Evolutionary conservation across 1,140 invertebrate species (phyloP), one percentile per base, ranked within the genome.

Genomic region (Argopecten irradians): DNA sequence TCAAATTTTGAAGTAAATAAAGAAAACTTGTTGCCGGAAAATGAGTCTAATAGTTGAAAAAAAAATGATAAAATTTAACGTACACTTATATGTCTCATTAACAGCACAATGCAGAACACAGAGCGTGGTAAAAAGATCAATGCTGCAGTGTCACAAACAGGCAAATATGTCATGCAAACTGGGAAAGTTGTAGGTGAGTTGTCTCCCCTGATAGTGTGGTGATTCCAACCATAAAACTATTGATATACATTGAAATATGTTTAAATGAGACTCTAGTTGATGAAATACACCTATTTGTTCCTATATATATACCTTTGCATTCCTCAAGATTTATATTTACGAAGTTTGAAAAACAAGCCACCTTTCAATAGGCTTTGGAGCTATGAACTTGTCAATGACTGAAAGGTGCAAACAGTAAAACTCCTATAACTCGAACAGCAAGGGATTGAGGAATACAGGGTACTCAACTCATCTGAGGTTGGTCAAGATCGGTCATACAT

Each of bases 41-140:
- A n/a, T n/a, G n/a, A n/a, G n/a, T n/a, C n/a, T n/a, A n/a, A n/a
- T n/a, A n/a, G n/a, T n/a, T n/a, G n/a, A n/a, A n/a, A n/a, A n/a
- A n/a, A n/a, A n/a, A n/a, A n/a, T n/a, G n/a, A n/a, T n/a, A n/a
- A n/a, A n/a, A n/a, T n/a, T n/a, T n/a, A n/a, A n/a, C n/a, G n/a
- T n/a, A n/a, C n/a, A n/a, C n/a, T 36, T 82, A 71, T n/a, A 39
- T 85, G 43, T 43, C 13, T 1, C 86, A 33, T 87, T 85, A 86
- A 34, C 93, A 99, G 98, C 94, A 98, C 98, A 46, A 98, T 99
- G 97, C 98, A 98, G 92, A 98, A 97, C 93, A 98, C 98, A 41
- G 98, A 99, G 95, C 97, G 98, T 91, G 98, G 98, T 1, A 97
- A 98, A 86, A 98, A 98, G 95, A 96, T 99, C 36, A 98, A 98